phyloP scores from a whole-genome alignment of 2,888 invertebrate genomes.

The Platerodrilus igneus region DNA sequence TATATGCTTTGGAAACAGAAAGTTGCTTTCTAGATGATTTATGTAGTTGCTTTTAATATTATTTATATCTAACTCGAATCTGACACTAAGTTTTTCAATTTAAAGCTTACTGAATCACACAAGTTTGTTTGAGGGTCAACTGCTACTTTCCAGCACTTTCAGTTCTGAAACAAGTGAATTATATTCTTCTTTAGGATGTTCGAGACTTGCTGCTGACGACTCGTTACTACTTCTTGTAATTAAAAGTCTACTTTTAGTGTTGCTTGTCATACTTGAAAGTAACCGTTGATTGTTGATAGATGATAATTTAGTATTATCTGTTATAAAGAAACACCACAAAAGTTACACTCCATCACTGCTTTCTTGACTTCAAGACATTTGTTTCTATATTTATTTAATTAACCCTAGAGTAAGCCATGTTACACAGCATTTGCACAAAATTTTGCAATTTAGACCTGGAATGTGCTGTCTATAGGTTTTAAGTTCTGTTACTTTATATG shows the following conservation, averaged over 20 bases:
- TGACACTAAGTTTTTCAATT: slow-evolving; percentile 1
- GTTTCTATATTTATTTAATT: not conserved
- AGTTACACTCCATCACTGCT: slow-evolving; percentile 2
- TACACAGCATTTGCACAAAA: too few species aligned
- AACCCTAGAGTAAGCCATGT: too few species aligned
- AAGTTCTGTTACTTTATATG: too few species aligned
- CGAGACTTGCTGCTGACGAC: too few species aligned
- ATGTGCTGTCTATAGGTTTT: too few species aligned
- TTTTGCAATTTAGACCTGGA: too few species aligned
- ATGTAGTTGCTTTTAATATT: slow-evolving; percentile 5
- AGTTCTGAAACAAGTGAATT: slow-evolving; percentile 2
- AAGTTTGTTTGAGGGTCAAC: slow-evolving; percentile 3
- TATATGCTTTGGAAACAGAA: not conserved
- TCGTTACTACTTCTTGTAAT: too few species aligned
- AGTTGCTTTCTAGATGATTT: not conserved
- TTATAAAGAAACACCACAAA: too few species aligned
- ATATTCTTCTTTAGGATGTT: too few species aligned
- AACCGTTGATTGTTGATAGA: slow-evolving; percentile 1
- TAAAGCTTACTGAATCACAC: slow-evolving; percentile 1
- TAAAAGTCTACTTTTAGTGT: too few species aligned
- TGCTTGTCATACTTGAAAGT: too few species aligned
- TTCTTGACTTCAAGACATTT: slow-evolving; percentile 8
- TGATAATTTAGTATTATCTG: not conserved
- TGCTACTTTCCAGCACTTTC: slow-evolving; percentile 1
- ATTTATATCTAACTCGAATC: not conserved